These are phyloP conservation scores for Nyctereutes procyonoides DNA, from an alignment of 2,113 vertebrate species.

Conservation along the genomic window DNA sequence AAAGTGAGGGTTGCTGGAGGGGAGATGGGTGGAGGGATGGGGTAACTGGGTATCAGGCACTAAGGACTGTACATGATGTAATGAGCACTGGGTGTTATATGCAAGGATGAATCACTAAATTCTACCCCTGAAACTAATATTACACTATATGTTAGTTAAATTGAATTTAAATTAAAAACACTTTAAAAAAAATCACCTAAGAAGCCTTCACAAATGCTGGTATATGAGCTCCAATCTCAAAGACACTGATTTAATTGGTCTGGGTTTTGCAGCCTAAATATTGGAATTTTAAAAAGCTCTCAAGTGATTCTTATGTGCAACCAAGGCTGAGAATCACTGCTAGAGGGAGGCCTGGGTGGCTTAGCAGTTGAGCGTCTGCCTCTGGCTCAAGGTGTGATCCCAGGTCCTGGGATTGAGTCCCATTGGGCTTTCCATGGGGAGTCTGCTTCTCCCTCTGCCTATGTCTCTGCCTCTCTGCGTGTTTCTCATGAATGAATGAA, in stretches of 20 bases:
- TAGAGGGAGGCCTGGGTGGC: neutral
- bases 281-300: neutral
- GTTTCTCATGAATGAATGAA: too few species aligned
- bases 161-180: neutral
- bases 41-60: neutral
- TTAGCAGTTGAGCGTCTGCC: too few species aligned
- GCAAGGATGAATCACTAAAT: neutral
- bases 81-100: neutral
- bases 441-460: too few species aligned
- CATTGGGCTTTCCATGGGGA: too few species aligned
- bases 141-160: neutral
- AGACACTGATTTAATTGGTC: neutral
- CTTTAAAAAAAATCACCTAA: neutral
- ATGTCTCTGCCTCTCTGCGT: too few species aligned
- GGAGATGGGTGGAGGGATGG: neutral
- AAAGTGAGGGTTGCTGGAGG: neutral
- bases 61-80: neutral
- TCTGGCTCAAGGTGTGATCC: too few species aligned
- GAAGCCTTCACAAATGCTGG: neutral
- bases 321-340: neutral
- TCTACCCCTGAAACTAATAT: neutral
- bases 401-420: too few species aligned
- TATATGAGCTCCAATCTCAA: neutral
- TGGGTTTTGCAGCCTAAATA: neutral
- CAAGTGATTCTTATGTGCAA: neutral